A percentile compares a stretch with the other conserved stretches of the same genome.
Conservation (phyloP, 2,888 invertebrate species). For the Latheticus oryzae region DNA sequence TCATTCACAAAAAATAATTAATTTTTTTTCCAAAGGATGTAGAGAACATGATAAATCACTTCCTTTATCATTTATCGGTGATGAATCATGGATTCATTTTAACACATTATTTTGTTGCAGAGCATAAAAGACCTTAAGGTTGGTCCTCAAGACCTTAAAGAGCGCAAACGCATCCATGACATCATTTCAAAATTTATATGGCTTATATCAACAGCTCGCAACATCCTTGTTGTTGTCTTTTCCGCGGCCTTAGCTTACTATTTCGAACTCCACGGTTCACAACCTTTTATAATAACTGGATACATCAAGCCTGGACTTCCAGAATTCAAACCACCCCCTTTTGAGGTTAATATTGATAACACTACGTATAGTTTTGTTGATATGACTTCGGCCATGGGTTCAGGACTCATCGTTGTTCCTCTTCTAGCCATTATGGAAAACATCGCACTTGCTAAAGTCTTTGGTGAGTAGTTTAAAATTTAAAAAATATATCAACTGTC, state of each 20-base stretch:
- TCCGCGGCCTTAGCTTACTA: constrained; percentile 76
- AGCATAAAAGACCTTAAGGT: constrained; percentile 77
- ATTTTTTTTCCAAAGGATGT: too few relatives aligned
- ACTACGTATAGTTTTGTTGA: constrained; percentile 69
- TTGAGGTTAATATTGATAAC: constrained; percentile 72
- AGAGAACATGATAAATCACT: too few relatives aligned
- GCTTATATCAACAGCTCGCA: constrained; percentile 80
- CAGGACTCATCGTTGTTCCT: constrained; percentile 76
- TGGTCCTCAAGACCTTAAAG: constrained; percentile 64
- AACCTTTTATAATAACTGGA: constrained; percentile 76
- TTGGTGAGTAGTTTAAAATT: constrained; percentile 60
- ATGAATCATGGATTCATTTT: too few relatives aligned
- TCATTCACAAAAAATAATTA: too few relatives aligned
- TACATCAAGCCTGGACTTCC: constrained; percentile 80
- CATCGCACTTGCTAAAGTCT: constrained; percentile 79
- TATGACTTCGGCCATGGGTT: constrained; percentile 72
- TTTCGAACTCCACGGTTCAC: constrained; percentile 70
- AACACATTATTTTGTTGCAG: too few relatives aligned
- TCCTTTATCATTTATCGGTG: too few relatives aligned
- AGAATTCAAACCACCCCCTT: constrained; percentile 73
- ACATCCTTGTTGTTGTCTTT: constrained; percentile 80
- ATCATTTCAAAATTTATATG: constrained; percentile 72
- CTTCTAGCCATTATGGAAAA: constrained; percentile 76
- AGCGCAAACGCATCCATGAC: constrained; percentile 65
- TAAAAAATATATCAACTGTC: constrained; percentile 6